These are phyloP conservation scores for Erithacus rubecula DNA, from an alignment of 2,797 vertebrate genomes.

Conservation along the genomic window DNA sequence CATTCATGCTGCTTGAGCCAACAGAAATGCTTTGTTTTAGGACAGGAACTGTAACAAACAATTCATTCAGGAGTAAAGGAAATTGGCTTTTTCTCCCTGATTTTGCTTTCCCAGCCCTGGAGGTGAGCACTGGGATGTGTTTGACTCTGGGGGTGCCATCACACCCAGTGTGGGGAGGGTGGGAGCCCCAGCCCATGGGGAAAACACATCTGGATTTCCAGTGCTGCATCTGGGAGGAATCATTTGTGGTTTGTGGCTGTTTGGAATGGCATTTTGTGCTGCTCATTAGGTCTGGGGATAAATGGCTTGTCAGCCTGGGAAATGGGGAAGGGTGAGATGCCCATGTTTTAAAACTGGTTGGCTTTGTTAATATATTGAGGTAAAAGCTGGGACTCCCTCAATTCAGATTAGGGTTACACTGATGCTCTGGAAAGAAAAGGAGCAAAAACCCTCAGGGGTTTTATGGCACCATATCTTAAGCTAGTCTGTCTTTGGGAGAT, in stretches of 20 bases:
- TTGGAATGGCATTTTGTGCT: background rate
- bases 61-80: background rate
- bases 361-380: background rate
- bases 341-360: fast-evolving
- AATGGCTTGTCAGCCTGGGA: background rate
- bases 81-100: background rate
- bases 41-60: background rate
- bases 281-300: background rate
- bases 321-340: background rate
- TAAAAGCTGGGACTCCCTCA: background rate
- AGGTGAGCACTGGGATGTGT: background rate
- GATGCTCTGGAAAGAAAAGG: background rate
- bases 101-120: background rate
- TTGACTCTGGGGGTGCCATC: background rate
- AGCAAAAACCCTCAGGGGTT: background rate
- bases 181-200: background rate
- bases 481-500: background rate
- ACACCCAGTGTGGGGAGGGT: fast-evolving
- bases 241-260: background rate
- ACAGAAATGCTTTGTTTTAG: background rate
- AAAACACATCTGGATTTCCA: fast-evolving
- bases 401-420: background rate
- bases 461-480: background rate
- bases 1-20: background rate
- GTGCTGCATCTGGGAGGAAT: background rate